Conservation (phyloP, 2,888 invertebrate genomes). For the Polydrusus cervinus region DNA sequence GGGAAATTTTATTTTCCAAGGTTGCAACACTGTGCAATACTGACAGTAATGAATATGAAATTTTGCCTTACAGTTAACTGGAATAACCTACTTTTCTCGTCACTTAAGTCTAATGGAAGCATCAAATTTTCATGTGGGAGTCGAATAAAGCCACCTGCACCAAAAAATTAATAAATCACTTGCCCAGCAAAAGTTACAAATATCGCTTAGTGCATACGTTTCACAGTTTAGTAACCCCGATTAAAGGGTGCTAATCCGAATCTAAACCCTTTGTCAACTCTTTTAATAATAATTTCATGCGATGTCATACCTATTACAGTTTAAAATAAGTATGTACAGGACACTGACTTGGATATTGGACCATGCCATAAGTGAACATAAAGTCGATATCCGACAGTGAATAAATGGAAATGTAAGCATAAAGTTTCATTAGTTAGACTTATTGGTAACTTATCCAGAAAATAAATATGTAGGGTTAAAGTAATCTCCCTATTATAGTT, state of each 20-base stretch:
- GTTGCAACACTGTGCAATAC: too few species aligned
- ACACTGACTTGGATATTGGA: not conserved
- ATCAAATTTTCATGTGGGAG: too few species aligned
- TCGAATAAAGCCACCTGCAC: not conserved
- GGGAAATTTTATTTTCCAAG: too few species aligned
- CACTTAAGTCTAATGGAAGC: too few species aligned
- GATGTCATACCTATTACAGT: slow-evolving; percentile 68
- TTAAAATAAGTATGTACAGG: slow-evolving; percentile 52
- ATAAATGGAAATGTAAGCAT: not conserved
- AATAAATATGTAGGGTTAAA: not conserved
- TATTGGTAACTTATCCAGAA: not conserved
- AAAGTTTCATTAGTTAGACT: slow-evolving; percentile 7
- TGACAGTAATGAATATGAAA: too few species aligned
- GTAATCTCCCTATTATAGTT: too few species aligned
- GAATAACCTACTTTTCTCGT: too few species aligned
- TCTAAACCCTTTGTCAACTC: slow-evolving; percentile 68
- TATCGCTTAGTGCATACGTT: slow-evolving; percentile 28
- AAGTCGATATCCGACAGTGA: not conserved
- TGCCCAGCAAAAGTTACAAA: slow-evolving; percentile 2
- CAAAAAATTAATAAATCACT: slow-evolving; percentile 38
- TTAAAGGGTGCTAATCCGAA: slow-evolving; percentile 59
- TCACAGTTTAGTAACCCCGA: slow-evolving; percentile 37
- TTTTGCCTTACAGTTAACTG: too few species aligned
- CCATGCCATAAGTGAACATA: not conserved
- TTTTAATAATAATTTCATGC: slow-evolving; percentile 71